These are phyloP conservation scores for Apeltes quadracus DNA, from an alignment of 2,113 vertebrate genomes.

Conservation along the genomic window DNA sequence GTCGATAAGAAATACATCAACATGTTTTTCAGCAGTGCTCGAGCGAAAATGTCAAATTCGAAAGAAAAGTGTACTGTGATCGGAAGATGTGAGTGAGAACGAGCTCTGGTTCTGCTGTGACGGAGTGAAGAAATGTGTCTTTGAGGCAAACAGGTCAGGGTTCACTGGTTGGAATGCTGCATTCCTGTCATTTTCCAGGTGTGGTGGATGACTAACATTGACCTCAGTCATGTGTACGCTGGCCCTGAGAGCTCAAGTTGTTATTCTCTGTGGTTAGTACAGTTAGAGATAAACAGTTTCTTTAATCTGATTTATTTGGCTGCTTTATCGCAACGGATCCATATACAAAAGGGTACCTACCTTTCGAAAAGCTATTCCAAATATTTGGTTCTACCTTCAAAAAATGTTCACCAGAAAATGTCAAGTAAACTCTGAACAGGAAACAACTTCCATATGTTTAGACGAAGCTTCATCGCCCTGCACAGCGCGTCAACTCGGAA, in stretches of 20 bases:
- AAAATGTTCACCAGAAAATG: neutral
- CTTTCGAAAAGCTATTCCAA: no score
- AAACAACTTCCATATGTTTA: neutral
- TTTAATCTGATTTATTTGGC: neutral
- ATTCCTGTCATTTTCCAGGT: conserved; percentile 62
- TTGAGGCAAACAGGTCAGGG: conserved; percentile 52
- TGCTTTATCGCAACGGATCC: no score
- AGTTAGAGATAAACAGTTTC: neutral
- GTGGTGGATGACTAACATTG: conserved; percentile 30
- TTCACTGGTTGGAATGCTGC: conserved; percentile 57
- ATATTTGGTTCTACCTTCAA: no score
- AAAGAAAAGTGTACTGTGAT: neutral
- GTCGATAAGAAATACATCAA: neutral
- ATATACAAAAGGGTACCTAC: no score
- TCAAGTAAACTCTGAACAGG: neutral
- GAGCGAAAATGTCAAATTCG: neutral
- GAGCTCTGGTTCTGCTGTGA: conserved; percentile 1
- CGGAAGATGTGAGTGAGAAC: conserved; percentile 15
- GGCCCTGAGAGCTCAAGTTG: conserved; percentile 18
- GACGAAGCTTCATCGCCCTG: neutral
- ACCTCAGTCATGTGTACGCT: neutral
- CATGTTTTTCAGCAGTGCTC: neutral
- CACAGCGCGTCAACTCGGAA: conserved; percentile 9
- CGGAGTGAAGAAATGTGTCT: conserved; percentile 34
- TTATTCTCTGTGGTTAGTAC: neutral